Base-by-base conservation (phyloP, 2,113 vertebrate genomes). In the Engraulis encrasicolus region DNA sequence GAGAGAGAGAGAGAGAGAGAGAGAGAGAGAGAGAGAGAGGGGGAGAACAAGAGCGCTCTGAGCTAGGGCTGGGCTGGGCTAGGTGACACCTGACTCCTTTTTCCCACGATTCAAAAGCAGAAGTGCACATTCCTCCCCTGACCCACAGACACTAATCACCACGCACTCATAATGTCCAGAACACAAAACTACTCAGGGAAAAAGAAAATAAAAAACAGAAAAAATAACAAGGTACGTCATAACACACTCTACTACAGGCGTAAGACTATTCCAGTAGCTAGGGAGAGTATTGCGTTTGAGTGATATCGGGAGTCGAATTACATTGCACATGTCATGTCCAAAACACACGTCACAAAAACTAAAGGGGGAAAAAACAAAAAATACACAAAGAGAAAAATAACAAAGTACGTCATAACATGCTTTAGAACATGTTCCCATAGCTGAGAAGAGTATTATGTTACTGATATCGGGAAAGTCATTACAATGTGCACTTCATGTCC, bases 81-180 rank as follows among this genome's bases (percentile, higher is more conserved):
- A 66, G 58, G 58, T 66, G 78, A 66, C 74, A 85, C 82, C 82
- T 54, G 82, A 85, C 34, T 82, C 88, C 50, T 14, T 40, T 86
- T 66, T 87, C 84, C 82, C 88, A 86, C 80, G 49, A 49, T 78
- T 81, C 40, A 18, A 77, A 87, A 86, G 79, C 50, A 37, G 48
- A 34, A 77, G 86, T 71, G 81, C 45, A 50, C 88, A 61, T 83
- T 89, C 80, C 84, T 78, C 23, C 54, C 48, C 50, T 78, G 79
- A 85, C 84, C 85, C 84, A 81, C 80, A 81, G 58, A 27, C n/a
- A 80, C 38, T 66, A 66, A 66, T 66, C 31, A 66, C 58, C 23
- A 66, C 58, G 27, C 9, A 9, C 40, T 27, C 6, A 11, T 23
- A n/a, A n/a, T 66, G 58, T 66, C 31, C 58, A 61, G 14, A 23